phyloP scores from a whole-genome alignment of 2,888 invertebrate species.

The Sarcophaga subvicina region DNA sequence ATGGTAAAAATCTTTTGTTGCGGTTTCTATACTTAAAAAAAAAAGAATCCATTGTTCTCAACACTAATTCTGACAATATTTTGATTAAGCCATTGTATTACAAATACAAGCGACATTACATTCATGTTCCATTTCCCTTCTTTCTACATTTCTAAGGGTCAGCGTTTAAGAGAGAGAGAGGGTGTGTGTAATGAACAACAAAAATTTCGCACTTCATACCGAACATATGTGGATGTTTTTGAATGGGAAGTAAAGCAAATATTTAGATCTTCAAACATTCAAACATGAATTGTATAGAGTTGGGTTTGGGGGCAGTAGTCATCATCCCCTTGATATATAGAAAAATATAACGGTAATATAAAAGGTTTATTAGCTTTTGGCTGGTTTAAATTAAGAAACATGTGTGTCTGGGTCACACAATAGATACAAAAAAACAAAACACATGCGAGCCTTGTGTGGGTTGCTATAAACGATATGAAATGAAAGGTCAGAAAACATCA shows the following conservation, averaged over 20 bases:
- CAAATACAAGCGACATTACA: conserved; percentile 1
- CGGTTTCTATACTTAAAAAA: conserved; percentile 19
- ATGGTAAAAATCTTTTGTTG: conserved; percentile 19
- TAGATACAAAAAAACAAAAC: conserved; percentile 15
- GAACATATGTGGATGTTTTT: conserved; percentile 47
- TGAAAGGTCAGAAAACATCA: conserved; percentile 47
- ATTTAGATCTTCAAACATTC: conserved; percentile 36
- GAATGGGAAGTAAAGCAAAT: conserved; percentile 34
- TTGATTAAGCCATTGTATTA: conserved; percentile 60
- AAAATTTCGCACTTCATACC: conserved; percentile 30
- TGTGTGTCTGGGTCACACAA: conserved; percentile 33
- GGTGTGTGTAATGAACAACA: neutral
- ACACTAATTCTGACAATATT: conserved; percentile 56
- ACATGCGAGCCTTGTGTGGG: neutral
- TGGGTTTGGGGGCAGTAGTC: neutral
- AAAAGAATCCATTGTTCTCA: conserved; percentile 20
- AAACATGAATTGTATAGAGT: neutral
- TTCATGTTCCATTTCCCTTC: conserved; percentile 7
- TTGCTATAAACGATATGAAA: neutral
- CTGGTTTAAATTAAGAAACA: conserved; percentile 68
- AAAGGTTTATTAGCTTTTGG: conserved; percentile 66
- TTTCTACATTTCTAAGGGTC: neutral
- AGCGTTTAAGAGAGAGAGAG: neutral
- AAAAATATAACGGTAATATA: neutral
- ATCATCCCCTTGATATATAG: neutral